Base-by-base conservation (phyloP, 2,797 vertebrate genomes). In the Anniella stebbinsi region DNA sequence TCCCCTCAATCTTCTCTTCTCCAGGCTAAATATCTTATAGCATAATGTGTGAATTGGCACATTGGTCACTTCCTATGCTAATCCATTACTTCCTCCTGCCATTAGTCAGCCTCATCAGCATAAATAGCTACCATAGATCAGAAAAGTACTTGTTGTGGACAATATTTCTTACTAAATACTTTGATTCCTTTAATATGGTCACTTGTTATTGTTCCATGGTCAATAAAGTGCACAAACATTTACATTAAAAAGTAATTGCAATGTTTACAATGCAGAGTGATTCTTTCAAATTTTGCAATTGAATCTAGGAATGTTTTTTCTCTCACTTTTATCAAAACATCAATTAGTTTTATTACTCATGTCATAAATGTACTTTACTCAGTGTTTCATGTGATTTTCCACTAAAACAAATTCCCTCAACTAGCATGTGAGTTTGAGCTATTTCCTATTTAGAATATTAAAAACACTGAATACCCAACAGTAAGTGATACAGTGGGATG, bases 371-470 rank as follows among this genome's bases (percentile, higher is more conserved):
- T 11, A 69, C 66, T 85, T 84, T 89, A 70, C 21, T 70, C 86
- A 84, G 9, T 60, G 72, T 38, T 70, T 88, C 80, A 30, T 72
- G 60, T 84, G 73, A 84, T 57, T 91, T 89, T 60, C 72, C 86
- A 77, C 21, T 70, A 48, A 77, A 87, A 36, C 33, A 73, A 7
- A 81, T 80, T 28, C 28, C 73, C 10, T 67, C 69, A n/a, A 70
- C 12, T 33, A 30, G 6, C 87, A 88, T 72, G 73, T 86, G 18
- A 81, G 66, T 86, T 72, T 48, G 67, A 76, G 73, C 18, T 57
- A n/a, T 84, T 86, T 72, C n/a, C 69, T n/a, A 73, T 33, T 76
- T 82, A 3, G 6, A 13, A 89, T 66, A 77, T 75, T 72, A 72
- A 85, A 92, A 51, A 12, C 13, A 82, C 48, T 63, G 77, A 86